Conservation (phyloP, 2,797 vertebrate genomes). For the Aselliscus stoliczkanus region DNA sequence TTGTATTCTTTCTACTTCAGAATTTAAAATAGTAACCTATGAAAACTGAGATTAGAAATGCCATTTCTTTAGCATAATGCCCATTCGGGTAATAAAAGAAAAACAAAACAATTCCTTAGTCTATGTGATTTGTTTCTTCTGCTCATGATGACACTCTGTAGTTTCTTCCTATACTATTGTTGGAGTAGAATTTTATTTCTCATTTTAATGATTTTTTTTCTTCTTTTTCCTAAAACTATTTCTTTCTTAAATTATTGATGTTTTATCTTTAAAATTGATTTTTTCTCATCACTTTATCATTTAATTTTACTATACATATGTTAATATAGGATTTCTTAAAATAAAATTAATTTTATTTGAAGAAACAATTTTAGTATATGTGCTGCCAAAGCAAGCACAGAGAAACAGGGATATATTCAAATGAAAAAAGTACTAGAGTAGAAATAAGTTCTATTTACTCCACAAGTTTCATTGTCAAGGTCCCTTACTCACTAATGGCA, state of each 20-base stretch:
- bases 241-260: not conserved
- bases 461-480: not conserved
- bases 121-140: constrained; percentile 16
- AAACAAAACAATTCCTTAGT: not conserved
- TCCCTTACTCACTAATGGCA: not conserved
- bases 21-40: constrained; percentile 34
- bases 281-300: not conserved
- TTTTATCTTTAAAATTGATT: not conserved
- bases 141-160: not conserved
- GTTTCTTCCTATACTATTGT: not conserved
- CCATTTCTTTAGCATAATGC: constrained; percentile 35
- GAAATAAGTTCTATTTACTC: not conserved
- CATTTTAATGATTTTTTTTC: not conserved
- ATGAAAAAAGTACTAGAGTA: not conserved
- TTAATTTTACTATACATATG: not conserved
- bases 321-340: not conserved
- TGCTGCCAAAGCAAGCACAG: too few relatives aligned
- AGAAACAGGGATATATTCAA: not conserved
- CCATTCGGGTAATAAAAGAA: constrained; percentile 14
- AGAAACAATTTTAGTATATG: not conserved
- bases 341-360: not conserved
- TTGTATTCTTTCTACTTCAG: constrained; percentile 20
- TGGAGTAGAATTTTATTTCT: not conserved
- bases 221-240: not conserved
- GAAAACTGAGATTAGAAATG: constrained; percentile 36